Conservation (phyloP, 1,140 invertebrate genomes). For the Lanistes nyassanus region DNA sequence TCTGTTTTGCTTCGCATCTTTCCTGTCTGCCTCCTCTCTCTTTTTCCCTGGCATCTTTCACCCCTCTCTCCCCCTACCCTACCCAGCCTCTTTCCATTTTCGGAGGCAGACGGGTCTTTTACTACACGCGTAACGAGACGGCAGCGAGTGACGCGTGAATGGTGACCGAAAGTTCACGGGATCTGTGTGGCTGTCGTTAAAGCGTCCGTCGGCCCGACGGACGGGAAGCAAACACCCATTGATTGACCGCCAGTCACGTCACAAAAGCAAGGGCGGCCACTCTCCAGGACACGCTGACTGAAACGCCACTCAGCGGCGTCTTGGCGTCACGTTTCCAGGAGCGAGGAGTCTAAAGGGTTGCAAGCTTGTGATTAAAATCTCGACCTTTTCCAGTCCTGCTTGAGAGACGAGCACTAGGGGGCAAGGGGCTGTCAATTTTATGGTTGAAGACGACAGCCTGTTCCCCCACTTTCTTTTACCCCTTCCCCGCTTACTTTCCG, state of each 20-base stretch:
- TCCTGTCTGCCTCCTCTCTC: conserved; percentile 13
- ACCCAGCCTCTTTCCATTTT: conserved; percentile 6
- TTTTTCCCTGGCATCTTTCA: conserved; percentile 13
- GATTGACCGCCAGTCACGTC: not conserved
- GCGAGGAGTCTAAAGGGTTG: too few relatives aligned
- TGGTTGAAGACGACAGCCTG: not conserved
- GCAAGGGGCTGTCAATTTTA: not conserved
- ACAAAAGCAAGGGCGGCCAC: not conserved
- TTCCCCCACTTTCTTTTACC: too few relatives aligned
- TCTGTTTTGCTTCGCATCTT: too few relatives aligned
- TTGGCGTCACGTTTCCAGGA: too few relatives aligned
- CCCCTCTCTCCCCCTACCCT: conserved; percentile 18
- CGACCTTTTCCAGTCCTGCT: too few relatives aligned
- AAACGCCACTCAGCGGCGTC: not conserved
- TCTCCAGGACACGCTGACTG: not conserved
- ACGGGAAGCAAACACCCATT: not conserved
- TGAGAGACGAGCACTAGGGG: too few relatives aligned
- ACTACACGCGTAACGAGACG: too few relatives aligned
- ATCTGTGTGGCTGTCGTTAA: conserved; percentile 2
- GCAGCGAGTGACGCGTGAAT: not conserved
- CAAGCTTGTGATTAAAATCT: too few relatives aligned
- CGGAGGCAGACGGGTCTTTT: not conserved
- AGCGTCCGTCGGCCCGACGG: not conserved
- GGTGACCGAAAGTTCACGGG: not conserved
- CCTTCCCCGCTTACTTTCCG: too few relatives aligned